Evolutionary conservation across 2,888 invertebrate genomes (phyloP).

Genomic region (Sturmia bella): DNA sequence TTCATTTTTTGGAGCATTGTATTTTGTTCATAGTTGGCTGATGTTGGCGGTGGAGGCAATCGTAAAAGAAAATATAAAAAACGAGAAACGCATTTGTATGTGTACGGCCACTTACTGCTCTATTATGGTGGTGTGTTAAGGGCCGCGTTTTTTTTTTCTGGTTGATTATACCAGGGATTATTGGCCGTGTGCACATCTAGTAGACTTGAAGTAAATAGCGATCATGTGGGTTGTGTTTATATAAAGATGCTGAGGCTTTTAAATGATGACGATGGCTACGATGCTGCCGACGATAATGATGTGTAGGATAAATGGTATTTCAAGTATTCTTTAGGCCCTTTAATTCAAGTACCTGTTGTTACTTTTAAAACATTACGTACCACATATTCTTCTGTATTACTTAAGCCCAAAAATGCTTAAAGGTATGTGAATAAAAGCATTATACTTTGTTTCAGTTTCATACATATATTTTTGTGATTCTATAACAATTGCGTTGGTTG

Average conservation of each 20-base stretch:
- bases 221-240: conserved; percentile 65
- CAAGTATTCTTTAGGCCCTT: conserved; percentile 55
- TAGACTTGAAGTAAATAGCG: conserved; percentile 44
- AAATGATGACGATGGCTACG: conserved; percentile 39
- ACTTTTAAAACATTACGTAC: neutral
- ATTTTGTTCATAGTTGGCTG: conserved; percentile 6
- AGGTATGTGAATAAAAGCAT: conserved; percentile 16
- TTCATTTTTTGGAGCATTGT: conserved; percentile 55
- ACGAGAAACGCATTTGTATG: conserved; percentile 18
- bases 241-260: conserved; percentile 32
- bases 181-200: conserved; percentile 60
- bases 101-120: conserved; percentile 58
- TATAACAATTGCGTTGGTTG: conserved; percentile 58
- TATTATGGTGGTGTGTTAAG: conserved; percentile 64
- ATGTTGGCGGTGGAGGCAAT: conserved; percentile 7
- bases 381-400: conserved; percentile 49
- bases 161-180: conserved; percentile 68
- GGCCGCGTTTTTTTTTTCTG: conserved; percentile 66
- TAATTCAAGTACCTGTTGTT: conserved; percentile 68
- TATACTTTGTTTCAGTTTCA: conserved; percentile 42
- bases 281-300: conserved; percentile 46
- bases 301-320: conserved; percentile 59
- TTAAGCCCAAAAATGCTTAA: conserved; percentile 25
- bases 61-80: neutral
- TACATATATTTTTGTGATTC: conserved; percentile 26